Base-by-base conservation (phyloP, 1,140 invertebrate species). In the Trichomalopsis sarcophagae region DNA sequence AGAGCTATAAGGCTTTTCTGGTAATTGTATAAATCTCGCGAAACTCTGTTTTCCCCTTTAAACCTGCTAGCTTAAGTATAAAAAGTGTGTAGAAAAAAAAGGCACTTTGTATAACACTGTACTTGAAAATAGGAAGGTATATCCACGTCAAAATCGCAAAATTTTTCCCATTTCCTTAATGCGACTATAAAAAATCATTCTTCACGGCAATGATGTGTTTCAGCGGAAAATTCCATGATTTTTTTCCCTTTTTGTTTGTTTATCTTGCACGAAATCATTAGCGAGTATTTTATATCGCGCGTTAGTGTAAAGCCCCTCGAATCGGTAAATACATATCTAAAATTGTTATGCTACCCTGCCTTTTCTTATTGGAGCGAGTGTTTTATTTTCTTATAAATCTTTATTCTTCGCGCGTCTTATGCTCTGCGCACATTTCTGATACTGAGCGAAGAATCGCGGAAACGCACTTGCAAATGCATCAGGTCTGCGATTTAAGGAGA, bases 261-360 rank as follows among this genome's bases (percentile, higher is more conserved):
- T 88, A 86, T 88, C 86, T 90, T 89, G 90, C 90, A 91, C 90
- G 90, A 92, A 92, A 91, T 91, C 89, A 91, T 91, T 91, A 89
- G 89, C 86, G 88, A 92, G 89, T 86, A 86, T 85, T 84, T 82
- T 33, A 86, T 86, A 88, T 90, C 89, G 88, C 87, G 88, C 89
- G 87, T 88, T 87, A 83, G 33, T 81, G 66, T 81, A 69, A 83
- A 84, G 85, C 90, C 87, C 85, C 84, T 89, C 82, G 84, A 82
- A 87, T 91, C 83, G 86, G 87, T 89, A 89, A 89, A 89, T 88
- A 88, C 77, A 77, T 87, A 86, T 87, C 81, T 90, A 88, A 88
- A 88, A 88, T 86, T 87, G 50, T 87, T 87, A 82, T 84, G 55
- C 85, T 84, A 87, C 85, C 86, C 86, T 87, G 87, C 79, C 87